Base-by-base conservation (phyloP, 2,113 vertebrate species). In the Condylura cristata region DNA sequence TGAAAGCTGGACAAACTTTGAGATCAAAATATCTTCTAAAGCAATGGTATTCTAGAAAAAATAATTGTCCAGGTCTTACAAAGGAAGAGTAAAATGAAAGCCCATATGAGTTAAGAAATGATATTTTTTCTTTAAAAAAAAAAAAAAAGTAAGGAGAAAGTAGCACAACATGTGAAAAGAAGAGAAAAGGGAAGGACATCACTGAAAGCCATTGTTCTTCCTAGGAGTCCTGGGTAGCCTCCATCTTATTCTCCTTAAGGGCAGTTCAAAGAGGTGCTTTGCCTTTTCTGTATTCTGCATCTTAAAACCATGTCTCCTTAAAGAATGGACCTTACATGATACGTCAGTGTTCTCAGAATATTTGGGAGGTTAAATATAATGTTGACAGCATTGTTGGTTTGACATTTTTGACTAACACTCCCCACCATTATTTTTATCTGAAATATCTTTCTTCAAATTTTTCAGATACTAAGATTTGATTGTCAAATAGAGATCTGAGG, bases 401-500 rank as follows among this genome's bases (percentile, higher is more conserved):
- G 26, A 4, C 46, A 48, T 28, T 90, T 94, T 79, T 58, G 89
- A 20, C 22, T 66, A 68, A 66, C 32, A 76, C 71, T 89, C 68
- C 5, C 11, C 32, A n/a, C 34, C 20, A 37, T n/a, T 26, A 12
- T 53, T 39, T 53, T 80, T 44, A 3, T 37, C 83, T 74, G 26
- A 92, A 95, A 86, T 81, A 14, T 5, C 13, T 95, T 94, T 80
- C 74, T 89, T 96, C 65, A 56, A 44, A 83, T 76, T 86, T 89
- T 88, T 95, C 28, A 90, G 74, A 51, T 86, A 44, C 30, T 22
- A 46, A 88, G 32, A 53, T 92, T 81, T 96, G 24, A 41, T 88
- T 92, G 86, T 34, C 84, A 53, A 92, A 65, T 51, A 81, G 30
- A 89, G 26, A 80, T 44, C 1, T 91, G 51, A 95, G 68, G 8